A percentile compares a stretch with the other conserved stretches of the same genome.
Conservation (phyloP, 1,140 invertebrate species). For the Pseudomyrmex pallidus region DNA sequence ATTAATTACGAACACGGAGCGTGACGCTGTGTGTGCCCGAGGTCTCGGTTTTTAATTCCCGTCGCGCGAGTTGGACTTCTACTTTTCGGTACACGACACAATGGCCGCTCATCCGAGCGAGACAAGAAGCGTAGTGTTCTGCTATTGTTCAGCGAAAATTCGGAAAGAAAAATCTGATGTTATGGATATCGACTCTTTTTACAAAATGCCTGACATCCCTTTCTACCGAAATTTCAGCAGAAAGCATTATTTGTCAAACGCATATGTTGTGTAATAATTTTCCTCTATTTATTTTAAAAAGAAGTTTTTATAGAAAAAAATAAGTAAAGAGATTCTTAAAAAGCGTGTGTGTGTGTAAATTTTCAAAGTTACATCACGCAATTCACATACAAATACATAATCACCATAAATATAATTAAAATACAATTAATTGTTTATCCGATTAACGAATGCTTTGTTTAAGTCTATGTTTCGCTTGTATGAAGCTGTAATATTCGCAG, state of each 20-base stretch:
- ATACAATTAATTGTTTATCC: too few relatives aligned
- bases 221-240: background rate
- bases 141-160: background rate
- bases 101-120: conserved; percentile 1
- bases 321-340: too few relatives aligned
- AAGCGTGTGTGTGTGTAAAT: too few relatives aligned
- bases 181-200: background rate
- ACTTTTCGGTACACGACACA: conserved; percentile 23
- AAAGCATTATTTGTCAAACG: background rate
- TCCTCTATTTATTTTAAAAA: background rate
- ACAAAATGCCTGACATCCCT: background rate
- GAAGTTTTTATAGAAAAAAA: background rate
- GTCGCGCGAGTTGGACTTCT: conserved; percentile 7
- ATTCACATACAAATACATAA: too few relatives aligned
- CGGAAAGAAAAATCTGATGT: background rate
- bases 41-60: conserved; percentile 52
- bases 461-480: background rate
- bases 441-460: too few relatives aligned
- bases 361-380: too few relatives aligned
- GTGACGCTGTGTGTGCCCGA: conserved; percentile 26
- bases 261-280: too few relatives aligned
- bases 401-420: too few relatives aligned
- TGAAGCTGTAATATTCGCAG: background rate
- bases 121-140: conserved; percentile 1
- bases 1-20: conserved; percentile 53